These are phyloP conservation scores for Lysiphlebus fabarum DNA, from an alignment of 1,140 invertebrate species.

Conservation along the genomic window DNA sequence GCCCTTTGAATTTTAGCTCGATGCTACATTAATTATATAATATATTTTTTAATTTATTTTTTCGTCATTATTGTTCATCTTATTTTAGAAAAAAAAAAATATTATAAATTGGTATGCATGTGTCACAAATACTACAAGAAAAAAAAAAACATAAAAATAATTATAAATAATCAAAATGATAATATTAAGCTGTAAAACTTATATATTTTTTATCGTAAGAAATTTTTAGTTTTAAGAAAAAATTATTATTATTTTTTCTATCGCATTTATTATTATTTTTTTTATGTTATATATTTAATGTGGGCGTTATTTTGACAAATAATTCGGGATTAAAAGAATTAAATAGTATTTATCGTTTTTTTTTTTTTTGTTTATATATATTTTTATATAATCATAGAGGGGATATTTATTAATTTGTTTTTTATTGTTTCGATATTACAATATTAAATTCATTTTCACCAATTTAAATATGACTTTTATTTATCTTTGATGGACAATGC, in stretches of 20 bases:
- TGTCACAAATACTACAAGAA: slow-evolving; percentile 38
- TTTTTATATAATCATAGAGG: slow-evolving; percentile 12
- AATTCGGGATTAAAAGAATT: slow-evolving; percentile 18
- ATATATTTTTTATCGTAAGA: slow-evolving; percentile 13
- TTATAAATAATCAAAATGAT: slow-evolving; percentile 28
- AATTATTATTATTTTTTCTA: slow-evolving; percentile 11
- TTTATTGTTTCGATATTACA: slow-evolving; percentile 30
- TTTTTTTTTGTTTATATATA: slow-evolving; percentile 28
- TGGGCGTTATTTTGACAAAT: slow-evolving; percentile 6
- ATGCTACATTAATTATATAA: no score
- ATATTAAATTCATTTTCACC: slow-evolving; percentile 28
- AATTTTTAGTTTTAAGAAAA: slow-evolving; percentile 6
- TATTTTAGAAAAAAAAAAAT: slow-evolving; percentile 29
- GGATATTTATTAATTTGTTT: background rate
- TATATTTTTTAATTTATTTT: no score
- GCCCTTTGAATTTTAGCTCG: no score
- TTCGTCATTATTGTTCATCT: slow-evolving; percentile 14
- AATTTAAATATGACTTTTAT: slow-evolving; percentile 31
- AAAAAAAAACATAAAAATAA: slow-evolving; percentile 38
- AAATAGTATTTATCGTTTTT: slow-evolving; percentile 21
- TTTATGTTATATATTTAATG: slow-evolving; percentile 1
- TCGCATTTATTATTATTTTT: slow-evolving; percentile 7
- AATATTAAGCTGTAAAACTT: slow-evolving; percentile 29
- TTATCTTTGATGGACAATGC: slow-evolving; percentile 31
- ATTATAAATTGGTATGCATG: slow-evolving; percentile 30